phyloP scores from a whole-genome alignment of 2,797 vertebrate species.

The Gallinago stenura region DNA sequence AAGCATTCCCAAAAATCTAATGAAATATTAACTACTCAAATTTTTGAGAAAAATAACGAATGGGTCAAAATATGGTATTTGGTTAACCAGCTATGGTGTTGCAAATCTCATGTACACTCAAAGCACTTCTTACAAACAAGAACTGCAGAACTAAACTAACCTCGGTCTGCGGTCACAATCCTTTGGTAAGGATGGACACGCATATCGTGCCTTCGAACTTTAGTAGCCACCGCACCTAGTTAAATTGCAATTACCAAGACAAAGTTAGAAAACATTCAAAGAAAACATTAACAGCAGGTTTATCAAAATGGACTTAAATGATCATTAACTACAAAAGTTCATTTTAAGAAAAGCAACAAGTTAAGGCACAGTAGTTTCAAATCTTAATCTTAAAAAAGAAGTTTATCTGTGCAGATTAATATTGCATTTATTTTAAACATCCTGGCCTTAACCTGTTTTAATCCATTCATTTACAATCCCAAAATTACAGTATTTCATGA shows the following conservation, averaged over 20 bases:
- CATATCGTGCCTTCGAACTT: conserved; percentile 99
- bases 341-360: conserved; percentile 84
- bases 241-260: conserved; percentile 97
- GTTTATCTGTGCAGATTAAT: conserved; percentile 83
- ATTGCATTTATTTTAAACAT: conserved; percentile 84
- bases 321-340: conserved; percentile 84
- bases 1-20: conserved; percentile 24
- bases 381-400: conserved; percentile 77
- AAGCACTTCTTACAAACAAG: conserved; percentile 82
- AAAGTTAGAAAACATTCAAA: conserved; percentile 95
- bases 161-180: conserved; percentile 99
- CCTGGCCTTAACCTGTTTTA: conserved; percentile 83
- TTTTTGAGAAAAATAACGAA: conserved; percentile 29
- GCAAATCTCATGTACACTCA: conserved; percentile 82
- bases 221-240: conserved; percentile 99
- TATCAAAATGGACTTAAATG: conserved; percentile 85
- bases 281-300: conserved; percentile 87
- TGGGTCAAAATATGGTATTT: conserved; percentile 50
- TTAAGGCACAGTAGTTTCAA: conserved; percentile 93
- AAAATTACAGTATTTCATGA: conserved; percentile 82
- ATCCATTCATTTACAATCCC: conserved; percentile 81
- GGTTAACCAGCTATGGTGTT: conserved; percentile 83
- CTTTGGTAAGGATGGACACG: conserved; percentile 99
- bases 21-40: conserved; percentile 3
- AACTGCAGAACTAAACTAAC: conserved; percentile 98